Evolutionary conservation across 1,140 invertebrate genomes (phyloP).

Genomic region (Ruditapes philippinarum): DNA sequence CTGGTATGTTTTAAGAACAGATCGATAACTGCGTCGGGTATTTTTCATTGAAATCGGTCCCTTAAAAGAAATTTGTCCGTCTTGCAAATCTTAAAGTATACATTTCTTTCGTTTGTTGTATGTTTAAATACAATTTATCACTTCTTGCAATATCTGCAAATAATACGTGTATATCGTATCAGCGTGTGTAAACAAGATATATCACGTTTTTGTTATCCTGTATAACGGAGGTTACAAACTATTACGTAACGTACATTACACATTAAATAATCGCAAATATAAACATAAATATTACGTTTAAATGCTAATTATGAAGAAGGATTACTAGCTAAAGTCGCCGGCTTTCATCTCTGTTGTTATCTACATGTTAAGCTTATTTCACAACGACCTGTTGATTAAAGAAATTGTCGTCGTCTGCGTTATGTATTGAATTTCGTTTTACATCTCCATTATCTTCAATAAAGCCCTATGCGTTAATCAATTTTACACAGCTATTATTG

Average conservation of each 20-base stretch:
- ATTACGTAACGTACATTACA: conserved; percentile 28
- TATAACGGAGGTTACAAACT: neutral
- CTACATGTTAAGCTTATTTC: neutral
- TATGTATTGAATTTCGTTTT: no score
- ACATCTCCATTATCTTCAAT: no score
- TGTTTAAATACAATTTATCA: conserved; percentile 21
- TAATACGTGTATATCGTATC: neutral
- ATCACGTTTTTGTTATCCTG: conserved; percentile 19
- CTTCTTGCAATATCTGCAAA: neutral
- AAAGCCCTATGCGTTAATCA: no score
- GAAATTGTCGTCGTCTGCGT: neutral
- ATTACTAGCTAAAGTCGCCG: neutral
- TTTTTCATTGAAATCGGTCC: neutral
- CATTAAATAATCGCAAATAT: conserved; percentile 4
- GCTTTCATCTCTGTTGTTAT: conserved; percentile 12
- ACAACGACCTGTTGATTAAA: conserved; percentile 6
- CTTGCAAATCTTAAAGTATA: no score
- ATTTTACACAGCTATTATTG: no score
- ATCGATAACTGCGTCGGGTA: neutral
- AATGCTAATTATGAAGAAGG: neutral
- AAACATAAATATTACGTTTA: neutral
- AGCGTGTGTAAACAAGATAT: conserved; percentile 10
- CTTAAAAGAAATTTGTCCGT: neutral
- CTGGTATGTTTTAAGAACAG: neutral
- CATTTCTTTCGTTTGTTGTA: no score